Base-by-base conservation (phyloP, 2,888 invertebrate genomes). In the Andrena dorsata region DNA sequence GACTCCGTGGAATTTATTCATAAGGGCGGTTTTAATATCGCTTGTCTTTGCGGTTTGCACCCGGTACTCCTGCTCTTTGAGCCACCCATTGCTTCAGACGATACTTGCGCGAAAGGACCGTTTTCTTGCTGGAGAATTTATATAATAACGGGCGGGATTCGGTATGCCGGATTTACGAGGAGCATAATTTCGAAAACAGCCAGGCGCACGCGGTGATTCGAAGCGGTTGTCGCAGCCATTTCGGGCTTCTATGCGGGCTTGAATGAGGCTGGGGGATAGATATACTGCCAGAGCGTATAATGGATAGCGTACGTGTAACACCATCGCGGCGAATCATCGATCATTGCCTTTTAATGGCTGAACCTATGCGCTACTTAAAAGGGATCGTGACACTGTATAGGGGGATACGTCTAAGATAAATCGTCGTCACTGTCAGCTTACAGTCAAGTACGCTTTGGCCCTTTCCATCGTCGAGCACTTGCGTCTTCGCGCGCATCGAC, bases 261-360 rank as follows among this genome's bases (percentile, higher is more conserved):
- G 73, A 82, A 83, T 74, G 83, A 76, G 75, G 10, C 60, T 63
- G 13, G 51, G 51, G 58, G 77, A 74, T 85, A 80, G 77, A 82
- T 87, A 79, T 82, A 85, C 81, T 81, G 85, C 76, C 87, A 80
- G 76, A 53, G 60, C 58, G 47, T 79, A 79, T 85, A 87, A 87
- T 85, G 85, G 85, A 85, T 87, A 79, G 83, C 83, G 76, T 83
- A 83, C 83, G 64, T 56, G 76, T 80, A 77, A 84, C 68, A 74
- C 86, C 79, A 86, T 88, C 88, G 89, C 86, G 85, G 87, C 86
- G 85, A 89, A 90, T 91, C 92, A 92, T 92, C 92, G 90, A 92
- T 92, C 92, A 92, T 92, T 86, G 90, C 84, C 76, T 86, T 82
- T 86, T 86, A 88, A 88, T 85, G 86, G 86, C 79, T 80, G 82